phyloP scores from a whole-genome alignment of 37 sponge, comb jelly and placozoan species.

The Cliona cf. orientalis region DNA sequence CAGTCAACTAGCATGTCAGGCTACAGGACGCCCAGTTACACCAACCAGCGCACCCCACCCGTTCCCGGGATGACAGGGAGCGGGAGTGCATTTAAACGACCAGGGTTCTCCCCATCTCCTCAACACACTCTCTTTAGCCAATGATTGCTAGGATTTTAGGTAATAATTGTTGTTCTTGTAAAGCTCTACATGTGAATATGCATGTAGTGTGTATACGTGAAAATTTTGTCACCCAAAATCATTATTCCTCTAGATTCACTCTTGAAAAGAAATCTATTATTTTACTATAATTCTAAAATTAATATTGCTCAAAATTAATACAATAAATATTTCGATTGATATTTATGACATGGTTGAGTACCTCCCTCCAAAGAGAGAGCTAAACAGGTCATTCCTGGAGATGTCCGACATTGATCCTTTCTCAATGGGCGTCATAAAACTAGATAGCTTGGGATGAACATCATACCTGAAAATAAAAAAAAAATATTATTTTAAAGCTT shows the following conservation, averaged over 20 bases:
- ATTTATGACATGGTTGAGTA: neutral
- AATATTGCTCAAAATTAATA: neutral
- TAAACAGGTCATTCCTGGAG: constrained; percentile 82
- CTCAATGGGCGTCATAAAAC: constrained; percentile 89
- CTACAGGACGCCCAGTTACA: neutral
- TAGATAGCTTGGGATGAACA: constrained; percentile 85
- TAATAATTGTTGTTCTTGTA: no score
- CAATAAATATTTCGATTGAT: neutral
- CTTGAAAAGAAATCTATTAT: neutral
- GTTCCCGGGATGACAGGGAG: constrained; percentile 21
- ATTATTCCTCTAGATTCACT: neutral
- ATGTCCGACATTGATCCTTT: constrained; percentile 54
- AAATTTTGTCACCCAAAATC: no score
- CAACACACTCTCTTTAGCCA: constrained; percentile 45
- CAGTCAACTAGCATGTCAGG: neutral
- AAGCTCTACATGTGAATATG: no score
- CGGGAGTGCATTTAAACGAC: constrained; percentile 32
- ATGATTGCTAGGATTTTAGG: no score
- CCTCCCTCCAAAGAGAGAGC: constrained; percentile 69
- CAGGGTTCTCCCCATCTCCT: constrained; percentile 37
- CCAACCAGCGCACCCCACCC: constrained; percentile 29
- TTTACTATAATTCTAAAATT: neutral
- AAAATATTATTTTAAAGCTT: no score
- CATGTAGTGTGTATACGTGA: no score
- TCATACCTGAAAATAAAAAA: constrained; percentile 60